Conservation (phyloP, 1,140 invertebrate species). For the Monochamus saltuarius region DNA sequence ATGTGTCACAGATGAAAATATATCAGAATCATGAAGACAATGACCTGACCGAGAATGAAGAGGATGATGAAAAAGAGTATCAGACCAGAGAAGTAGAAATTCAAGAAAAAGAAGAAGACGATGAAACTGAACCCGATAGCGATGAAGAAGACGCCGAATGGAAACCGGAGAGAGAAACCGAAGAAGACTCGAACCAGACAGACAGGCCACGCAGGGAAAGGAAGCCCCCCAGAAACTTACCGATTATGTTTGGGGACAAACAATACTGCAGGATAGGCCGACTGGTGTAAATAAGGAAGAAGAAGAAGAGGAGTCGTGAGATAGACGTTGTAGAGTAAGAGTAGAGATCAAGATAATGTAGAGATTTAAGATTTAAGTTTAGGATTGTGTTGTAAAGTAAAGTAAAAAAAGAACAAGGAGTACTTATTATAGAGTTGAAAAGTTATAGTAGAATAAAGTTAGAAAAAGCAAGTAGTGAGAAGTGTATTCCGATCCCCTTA, state of each 20-base stretch:
- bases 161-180: slow-evolving; percentile 1
- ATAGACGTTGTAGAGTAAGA: slow-evolving; percentile 3
- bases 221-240: slow-evolving; percentile 1
- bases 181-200: not conserved
- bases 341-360: too few species aligned
- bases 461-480: too few species aligned
- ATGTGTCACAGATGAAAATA: slow-evolving; percentile 5
- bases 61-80: not conserved
- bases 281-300: slow-evolving; percentile 6
- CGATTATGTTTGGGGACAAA: slow-evolving; percentile 1
- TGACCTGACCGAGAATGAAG: not conserved
- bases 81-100: too few species aligned
- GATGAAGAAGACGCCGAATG: not conserved
- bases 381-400: too few species aligned
- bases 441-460: too few species aligned
- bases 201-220: not conserved
- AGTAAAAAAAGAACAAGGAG: too few species aligned
- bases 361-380: too few species aligned
- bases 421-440: too few species aligned
- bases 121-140: not conserved
- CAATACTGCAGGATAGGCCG: slow-evolving; percentile 11
- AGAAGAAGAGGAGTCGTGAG: slow-evolving; percentile 14
- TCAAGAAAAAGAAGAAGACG: not conserved
- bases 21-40: slow-evolving; percentile 3
- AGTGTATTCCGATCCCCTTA: too few species aligned